phyloP scores from a whole-genome alignment of 2,113 vertebrate species.

The Eulacestoma nigropectus region DNA sequence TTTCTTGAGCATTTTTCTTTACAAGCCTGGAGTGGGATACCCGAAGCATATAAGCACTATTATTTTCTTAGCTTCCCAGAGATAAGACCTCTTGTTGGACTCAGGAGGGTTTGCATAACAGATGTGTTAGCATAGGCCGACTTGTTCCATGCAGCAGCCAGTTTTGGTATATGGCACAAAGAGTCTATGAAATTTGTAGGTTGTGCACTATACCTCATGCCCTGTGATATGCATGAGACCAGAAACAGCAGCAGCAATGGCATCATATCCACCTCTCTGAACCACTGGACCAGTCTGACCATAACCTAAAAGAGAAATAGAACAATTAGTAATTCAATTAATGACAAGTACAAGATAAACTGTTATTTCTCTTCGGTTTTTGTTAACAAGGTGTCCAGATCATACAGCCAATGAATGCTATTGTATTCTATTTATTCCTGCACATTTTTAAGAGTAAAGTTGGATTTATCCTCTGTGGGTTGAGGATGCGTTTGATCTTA shows the following conservation, averaged over 20 bases:
- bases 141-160: not conserved
- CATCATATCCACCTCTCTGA: conserved; percentile 87
- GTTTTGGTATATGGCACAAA: not conserved
- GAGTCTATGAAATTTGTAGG: not conserved
- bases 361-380: not conserved
- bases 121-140: not conserved
- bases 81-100: not conserved
- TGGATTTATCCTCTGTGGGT: not conserved
- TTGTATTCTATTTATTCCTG: not conserved
- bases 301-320: conserved; percentile 77
- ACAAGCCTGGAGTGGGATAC: not conserved
- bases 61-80: not conserved
- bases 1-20: not conserved
- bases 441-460: not conserved
- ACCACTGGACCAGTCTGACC: conserved; percentile 88
- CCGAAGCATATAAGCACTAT: not conserved
- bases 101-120: not conserved
- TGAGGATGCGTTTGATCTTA: not conserved
- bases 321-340: not conserved
- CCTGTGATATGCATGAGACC: conserved; percentile 96
- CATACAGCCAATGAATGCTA: not conserved
- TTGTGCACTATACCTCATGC: conserved; percentile 77
- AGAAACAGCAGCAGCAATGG: conserved; percentile 87
- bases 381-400: not conserved
- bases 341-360: not conserved